phyloP scores from a whole-genome alignment of 1,140 invertebrate genomes.

The Ridgeia piscesae region DNA sequence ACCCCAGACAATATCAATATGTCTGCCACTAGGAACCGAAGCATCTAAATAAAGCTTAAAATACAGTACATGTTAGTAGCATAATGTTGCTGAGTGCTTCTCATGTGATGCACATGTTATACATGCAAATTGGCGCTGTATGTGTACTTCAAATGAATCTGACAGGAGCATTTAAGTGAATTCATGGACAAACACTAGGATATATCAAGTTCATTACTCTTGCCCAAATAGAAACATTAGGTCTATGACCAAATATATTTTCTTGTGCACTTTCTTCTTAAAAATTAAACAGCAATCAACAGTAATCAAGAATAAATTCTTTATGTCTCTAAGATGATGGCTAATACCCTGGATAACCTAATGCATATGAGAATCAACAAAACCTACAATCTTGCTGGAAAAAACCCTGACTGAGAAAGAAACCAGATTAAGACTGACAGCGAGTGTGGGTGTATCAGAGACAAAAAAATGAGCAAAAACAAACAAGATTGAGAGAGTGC shows the following conservation, averaged over 20 bases:
- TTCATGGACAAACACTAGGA: background rate
- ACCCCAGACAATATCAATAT: no score
- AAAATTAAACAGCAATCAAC: no score
- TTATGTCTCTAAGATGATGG: background rate
- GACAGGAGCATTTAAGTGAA: background rate
- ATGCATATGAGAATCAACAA: background rate
- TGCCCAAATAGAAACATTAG: background rate
- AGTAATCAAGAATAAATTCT: background rate
- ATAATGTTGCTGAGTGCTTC: no score
- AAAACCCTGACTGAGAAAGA: background rate
- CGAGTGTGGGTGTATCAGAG: background rate
- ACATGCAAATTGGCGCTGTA: background rate
- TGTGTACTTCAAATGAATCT: background rate
- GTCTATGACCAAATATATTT: background rate
- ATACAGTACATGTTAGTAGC: no score
- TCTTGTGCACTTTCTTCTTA: background rate
- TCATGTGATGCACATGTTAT: background rate
- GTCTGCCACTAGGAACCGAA: no score
- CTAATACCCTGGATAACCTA: background rate
- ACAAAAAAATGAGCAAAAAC: background rate
- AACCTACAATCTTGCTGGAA: background rate
- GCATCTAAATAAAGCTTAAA: no score
- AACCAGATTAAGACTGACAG: background rate
- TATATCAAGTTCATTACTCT: background rate
- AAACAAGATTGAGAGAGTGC: background rate